Evolutionary conservation across 2,888 invertebrate species (phyloP).

Genomic region (Xanthorhoe spadicearia): DNA sequence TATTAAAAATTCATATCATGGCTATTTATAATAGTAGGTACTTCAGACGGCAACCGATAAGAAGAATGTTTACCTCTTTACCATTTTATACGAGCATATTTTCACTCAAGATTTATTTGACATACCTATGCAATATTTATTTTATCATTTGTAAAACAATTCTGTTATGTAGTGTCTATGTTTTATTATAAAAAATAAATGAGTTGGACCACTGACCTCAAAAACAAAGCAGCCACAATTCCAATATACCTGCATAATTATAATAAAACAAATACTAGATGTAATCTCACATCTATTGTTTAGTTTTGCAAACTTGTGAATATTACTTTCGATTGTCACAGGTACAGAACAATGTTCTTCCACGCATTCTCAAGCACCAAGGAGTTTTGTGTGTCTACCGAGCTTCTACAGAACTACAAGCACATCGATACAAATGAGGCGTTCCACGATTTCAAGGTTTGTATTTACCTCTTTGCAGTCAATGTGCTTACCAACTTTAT

Average conservation of each 20-base stretch:
- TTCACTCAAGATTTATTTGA: too few relatives aligned
- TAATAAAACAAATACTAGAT: slow-evolving; percentile 1
- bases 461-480: slow-evolving; percentile 22
- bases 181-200: too few relatives aligned
- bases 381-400: slow-evolving; percentile 91
- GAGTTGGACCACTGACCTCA: slow-evolving; percentile 8
- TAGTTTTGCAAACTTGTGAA: slow-evolving; percentile 33
- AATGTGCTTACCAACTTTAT: slow-evolving; percentile 19
- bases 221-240: slow-evolving; percentile 19
- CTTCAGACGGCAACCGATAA: too few relatives aligned
- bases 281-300: slow-evolving; percentile 36
- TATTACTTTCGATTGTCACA: slow-evolving; percentile 55
- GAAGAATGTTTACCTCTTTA: too few relatives aligned
- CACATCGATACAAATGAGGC: slow-evolving; percentile 87
- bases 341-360: slow-evolving; percentile 90
- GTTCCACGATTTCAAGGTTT: slow-evolving; percentile 89
- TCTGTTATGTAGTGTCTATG: too few relatives aligned
- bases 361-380: slow-evolving; percentile 92
- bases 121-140: too few relatives aligned
- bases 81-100: too few relatives aligned
- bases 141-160: too few relatives aligned
- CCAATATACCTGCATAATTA: background rate
- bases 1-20: too few relatives aligned
- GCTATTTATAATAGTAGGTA: too few relatives aligned
- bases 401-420: slow-evolving; percentile 89